Conservation (phyloP, 2,797 vertebrate species). For the Tiaroga cobitis region DNA sequence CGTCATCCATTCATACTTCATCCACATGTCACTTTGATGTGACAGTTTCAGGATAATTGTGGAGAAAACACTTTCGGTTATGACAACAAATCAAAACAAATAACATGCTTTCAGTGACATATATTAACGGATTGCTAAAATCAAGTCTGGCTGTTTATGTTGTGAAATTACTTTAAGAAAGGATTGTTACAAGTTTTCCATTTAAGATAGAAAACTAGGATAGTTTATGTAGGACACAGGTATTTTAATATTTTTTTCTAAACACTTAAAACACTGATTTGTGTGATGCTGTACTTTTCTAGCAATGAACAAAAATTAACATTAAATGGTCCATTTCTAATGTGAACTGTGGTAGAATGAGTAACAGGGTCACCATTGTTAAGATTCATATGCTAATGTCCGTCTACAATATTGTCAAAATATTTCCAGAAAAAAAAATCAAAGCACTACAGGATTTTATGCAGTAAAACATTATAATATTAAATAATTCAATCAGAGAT, state of each 20-base stretch:
- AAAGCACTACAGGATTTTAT: not conserved
- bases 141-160: not conserved
- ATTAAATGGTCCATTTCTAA: too few species aligned
- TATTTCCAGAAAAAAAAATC: not conserved
- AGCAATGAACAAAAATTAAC: too few species aligned
- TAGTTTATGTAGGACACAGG: not conserved
- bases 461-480: not conserved
- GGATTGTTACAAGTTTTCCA: not conserved
- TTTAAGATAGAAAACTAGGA: not conserved
- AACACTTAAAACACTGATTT: too few species aligned
- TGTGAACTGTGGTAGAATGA: not conserved
- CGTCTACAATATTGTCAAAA: not conserved
- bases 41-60: constrained; percentile 27
- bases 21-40: constrained; percentile 25
- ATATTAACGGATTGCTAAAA: not conserved
- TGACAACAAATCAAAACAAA: constrained; percentile 34
- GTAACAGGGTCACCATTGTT: not conserved
- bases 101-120: constrained; percentile 26
- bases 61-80: constrained; percentile 21
- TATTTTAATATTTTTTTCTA: not conserved
- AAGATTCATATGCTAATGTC: not conserved
- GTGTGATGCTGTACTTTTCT: too few species aligned
- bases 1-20: constrained; percentile 10
- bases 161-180: not conserved
- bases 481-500: not conserved